phyloP scores from a whole-genome alignment of 2,113 vertebrate genomes.

The Rattus rattus region DNA sequence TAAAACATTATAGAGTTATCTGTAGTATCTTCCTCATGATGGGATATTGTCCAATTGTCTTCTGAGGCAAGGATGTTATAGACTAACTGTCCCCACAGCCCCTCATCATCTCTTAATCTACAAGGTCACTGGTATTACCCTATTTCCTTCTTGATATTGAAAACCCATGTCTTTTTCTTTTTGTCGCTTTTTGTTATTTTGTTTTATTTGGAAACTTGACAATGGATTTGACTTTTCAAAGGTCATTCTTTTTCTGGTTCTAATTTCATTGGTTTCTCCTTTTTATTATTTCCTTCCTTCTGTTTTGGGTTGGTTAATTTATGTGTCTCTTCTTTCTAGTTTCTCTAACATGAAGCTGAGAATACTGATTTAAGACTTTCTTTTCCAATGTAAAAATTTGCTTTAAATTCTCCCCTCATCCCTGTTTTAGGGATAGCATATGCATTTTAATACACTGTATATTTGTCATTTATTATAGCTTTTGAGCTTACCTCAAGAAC shows the following conservation, averaged over 20 bases:
- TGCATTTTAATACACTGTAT: not conserved
- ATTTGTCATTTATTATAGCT: not conserved
- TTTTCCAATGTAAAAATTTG: not conserved
- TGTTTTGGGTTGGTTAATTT: not conserved
- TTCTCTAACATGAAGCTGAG: not conserved
- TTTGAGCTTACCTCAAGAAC: not conserved
- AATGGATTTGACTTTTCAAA: constrained; percentile 6
- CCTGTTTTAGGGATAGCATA: not conserved
- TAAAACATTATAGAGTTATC: not conserved
- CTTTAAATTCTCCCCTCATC: not conserved
- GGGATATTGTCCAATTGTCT: not conserved
- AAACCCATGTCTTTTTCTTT: not conserved
- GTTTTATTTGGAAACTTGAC: not conserved
- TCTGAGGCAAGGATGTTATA: not conserved
- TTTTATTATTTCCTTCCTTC: not conserved
- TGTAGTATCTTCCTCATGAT: not conserved
- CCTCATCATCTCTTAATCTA: not conserved
- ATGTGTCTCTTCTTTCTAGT: not conserved
- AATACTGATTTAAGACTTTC: not conserved
- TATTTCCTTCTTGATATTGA: not conserved
- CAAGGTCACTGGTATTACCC: not conserved
- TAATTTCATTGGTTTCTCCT: not conserved
- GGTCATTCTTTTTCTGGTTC: not conserved
- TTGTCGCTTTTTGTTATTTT: not conserved
- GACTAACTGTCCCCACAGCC: not conserved